Conservation (phyloP, 2,113 vertebrate genomes). For the Henicopernis longicauda region DNA sequence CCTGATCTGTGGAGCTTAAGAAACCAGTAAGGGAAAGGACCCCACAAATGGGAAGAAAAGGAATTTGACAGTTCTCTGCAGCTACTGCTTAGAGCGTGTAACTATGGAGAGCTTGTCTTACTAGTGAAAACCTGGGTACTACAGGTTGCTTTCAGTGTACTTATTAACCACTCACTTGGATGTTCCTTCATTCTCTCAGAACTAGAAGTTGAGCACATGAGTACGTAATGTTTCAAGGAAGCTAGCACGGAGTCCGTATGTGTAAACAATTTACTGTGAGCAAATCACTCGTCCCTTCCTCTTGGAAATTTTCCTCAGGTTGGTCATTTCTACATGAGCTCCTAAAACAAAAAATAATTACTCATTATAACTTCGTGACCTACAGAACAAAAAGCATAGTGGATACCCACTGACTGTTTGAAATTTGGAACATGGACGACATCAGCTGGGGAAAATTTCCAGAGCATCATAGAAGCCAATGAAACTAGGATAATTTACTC, state of each 20-base stretch:
- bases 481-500: not conserved
- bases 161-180: not conserved
- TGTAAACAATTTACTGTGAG: not conserved
- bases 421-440: not conserved
- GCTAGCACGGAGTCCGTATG: accelerated
- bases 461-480: not conserved
- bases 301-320: not conserved
- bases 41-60: not conserved
- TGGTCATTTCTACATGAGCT: not conserved
- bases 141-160: not conserved
- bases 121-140: not conserved
- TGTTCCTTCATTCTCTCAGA: not conserved
- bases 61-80: not conserved
- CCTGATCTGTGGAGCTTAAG: not conserved
- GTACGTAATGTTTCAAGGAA: not conserved
- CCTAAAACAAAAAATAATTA: not conserved
- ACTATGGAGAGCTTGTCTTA: not conserved
- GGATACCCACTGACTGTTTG: not conserved
- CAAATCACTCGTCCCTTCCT: not conserved
- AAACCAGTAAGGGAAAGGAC: not conserved
- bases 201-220: not conserved
- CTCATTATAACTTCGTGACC: not conserved
- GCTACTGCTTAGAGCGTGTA: not conserved
- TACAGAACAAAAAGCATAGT: not conserved
- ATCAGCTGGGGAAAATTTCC: not conserved